Evolutionary conservation across 2,797 vertebrate genomes (phyloP), one percentile per base, ranked within the genome.

Genomic region (Nannoperca obscura): DNA sequence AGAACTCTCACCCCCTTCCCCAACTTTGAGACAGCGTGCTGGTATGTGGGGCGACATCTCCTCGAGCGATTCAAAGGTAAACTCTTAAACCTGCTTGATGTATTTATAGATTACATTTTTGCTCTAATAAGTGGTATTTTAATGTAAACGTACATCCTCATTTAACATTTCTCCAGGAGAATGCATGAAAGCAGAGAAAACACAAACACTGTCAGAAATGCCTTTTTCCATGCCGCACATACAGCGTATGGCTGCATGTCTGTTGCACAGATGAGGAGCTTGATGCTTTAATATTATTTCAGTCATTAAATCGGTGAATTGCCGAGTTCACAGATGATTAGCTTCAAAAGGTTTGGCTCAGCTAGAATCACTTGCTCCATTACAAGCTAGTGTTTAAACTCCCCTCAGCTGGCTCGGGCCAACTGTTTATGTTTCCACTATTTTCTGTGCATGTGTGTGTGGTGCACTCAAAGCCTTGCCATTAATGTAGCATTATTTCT

Each of bases 11-110:
- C 95, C 69, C 98, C 98, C 77, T 99, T 99, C 87, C 93, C 96
- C 64, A 99, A 99, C 95, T 99, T 96, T 1, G 97, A 99, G 94
- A 99, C 98, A 0, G 97, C 98, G 0, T 99, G 98, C 93, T 99
- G 98, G 98, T 99, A 99, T 52, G 97, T 96, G 92, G 98, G 97
- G 63, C 96, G 95, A 78, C 96, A 98, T 87, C 95, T 97, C 36
- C 95, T 99, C 8, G 98, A 99, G 91, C 94, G 95, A 2, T 99
- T 99, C 95, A 99, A 97, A 98, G 97, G 98, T 99, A 95, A 90
- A 74, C 77, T 30, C 60, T 65, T 47, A 1, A 32, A 74, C 80
- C 36, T 44, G 2, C 53, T 22, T 5, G 20, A 38, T 67, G 40
- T 63, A 42, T 57, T 84, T 52, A 36, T 5, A 63, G 32, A 19